Evolutionary conservation across 2,888 invertebrate genomes (phyloP).

Genomic region (Agrochola circellaris): DNA sequence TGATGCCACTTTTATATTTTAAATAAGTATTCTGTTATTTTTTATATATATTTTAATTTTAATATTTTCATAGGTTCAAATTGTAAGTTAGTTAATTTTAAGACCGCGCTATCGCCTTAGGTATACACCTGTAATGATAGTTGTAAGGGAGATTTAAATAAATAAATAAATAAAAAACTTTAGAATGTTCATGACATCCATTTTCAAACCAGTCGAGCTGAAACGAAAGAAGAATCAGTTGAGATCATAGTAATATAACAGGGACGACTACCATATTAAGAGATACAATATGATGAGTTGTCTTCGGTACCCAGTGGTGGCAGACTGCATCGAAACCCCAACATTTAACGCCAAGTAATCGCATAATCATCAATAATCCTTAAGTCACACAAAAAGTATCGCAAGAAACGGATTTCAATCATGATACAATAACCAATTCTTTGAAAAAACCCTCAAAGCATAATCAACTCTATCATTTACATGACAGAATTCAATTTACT

Average conservation of each 20-base stretch:
- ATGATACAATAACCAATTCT: constrained; percentile 67
- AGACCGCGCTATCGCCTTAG: no score
- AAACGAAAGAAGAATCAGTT: background rate
- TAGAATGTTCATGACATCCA: background rate
- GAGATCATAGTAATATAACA: background rate
- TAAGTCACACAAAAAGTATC: constrained; percentile 80
- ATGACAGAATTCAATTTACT: constrained; percentile 43
- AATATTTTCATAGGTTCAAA: no score
- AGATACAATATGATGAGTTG: constrained; percentile 19
- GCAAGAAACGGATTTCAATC: constrained; percentile 78
- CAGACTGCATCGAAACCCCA: constrained; percentile 56
- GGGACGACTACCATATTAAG: background rate
- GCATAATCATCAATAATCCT: constrained; percentile 88
- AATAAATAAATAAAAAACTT: no score
- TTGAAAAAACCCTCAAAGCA: constrained; percentile 25
- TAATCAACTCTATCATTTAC: constrained; percentile 26
- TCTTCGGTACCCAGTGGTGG: constrained; percentile 17
- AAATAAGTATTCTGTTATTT: no score
- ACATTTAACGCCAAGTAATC: constrained; percentile 82
- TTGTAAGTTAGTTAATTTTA: no score
- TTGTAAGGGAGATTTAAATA: no score
- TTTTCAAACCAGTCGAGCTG: background rate
- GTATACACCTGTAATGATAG: no score
- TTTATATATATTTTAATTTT: no score
- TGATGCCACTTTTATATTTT: no score